Base-by-base conservation (phyloP, 2,797 vertebrate genomes). In the Gobio occitaniae region DNA sequence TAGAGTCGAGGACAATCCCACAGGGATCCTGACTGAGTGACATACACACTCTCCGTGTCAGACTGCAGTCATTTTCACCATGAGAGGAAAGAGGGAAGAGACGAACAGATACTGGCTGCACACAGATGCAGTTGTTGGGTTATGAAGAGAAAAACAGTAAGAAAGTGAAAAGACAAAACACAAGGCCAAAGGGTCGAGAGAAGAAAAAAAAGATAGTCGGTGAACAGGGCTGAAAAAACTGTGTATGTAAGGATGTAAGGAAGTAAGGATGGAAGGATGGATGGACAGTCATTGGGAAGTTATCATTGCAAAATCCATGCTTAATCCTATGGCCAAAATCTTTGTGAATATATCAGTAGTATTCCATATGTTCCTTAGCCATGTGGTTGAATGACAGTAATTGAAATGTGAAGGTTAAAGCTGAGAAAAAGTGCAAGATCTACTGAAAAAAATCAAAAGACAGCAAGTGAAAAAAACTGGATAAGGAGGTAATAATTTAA, bases 1-100 rank as follows among this genome's bases (percentile, higher is more conserved):
- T 65, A 50, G 56, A 63, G 68, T 56, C 7, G n/a, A 72, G 54
- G 56, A 85, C 84, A 85, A 80, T 85, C 56, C 77, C 21, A 71
- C 41, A 32, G 77, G 77, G 56, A 80, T 50, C 61, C 29, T 38
- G 56, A 63, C 19, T 80, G 66, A 61, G 76, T 59, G 76, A 70
- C 75, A 65, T 56, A 50, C 15, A 52, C 63, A 69, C 44, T 84
- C 50, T 79, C 25, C 29, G 69, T 79, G 66, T 84, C 52, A 71
- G 76, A 63, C 47, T 52, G 77, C 21, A 41, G 76, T 71, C 41
- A 77, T 84, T 84, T 68, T n/a, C 47, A 77, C 6, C 50, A 74
- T 4, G 47, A 38, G 36, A 44, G 50, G 21, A 78, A 61, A 78
- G 56, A 50, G 29, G 44, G 32, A 80, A 72, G 4, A 50, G 69